A percentile compares a stretch with the other conserved stretches of the same genome.
These are phyloP conservation scores for Heteromyza rotundicornis DNA, from an alignment of 2,888 invertebrate genomes.

Conservation along the genomic window DNA sequence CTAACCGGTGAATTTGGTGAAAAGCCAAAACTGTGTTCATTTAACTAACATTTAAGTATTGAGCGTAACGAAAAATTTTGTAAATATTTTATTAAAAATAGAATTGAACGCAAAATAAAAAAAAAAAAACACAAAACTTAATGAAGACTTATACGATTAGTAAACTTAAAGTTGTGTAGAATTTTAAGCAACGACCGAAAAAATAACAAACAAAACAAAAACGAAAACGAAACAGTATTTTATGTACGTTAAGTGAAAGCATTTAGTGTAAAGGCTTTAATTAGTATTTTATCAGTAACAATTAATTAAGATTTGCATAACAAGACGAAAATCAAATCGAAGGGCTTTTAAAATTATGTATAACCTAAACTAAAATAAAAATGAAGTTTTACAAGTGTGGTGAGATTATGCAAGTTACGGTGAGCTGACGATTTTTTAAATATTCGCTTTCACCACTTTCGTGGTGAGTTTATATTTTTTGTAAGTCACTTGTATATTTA, in stretches of 20 bases:
- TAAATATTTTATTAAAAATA: conserved; percentile 5
- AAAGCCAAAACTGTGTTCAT: conserved; percentile 1
- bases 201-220: too few species aligned
- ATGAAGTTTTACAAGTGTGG: too few species aligned
- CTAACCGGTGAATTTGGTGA: background rate
- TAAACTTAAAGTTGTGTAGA: conserved; percentile 48
- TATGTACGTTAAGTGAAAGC: background rate
- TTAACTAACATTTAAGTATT: background rate
- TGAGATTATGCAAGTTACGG: too few species aligned
- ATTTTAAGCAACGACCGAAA: conserved; percentile 13
- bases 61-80: conserved; percentile 29
- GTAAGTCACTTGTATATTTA: too few species aligned
- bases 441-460: too few species aligned
- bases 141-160: conserved; percentile 1
- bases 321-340: too few species aligned
- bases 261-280: conserved; percentile 4
- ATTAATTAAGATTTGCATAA: background rate
- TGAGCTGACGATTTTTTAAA: too few species aligned
- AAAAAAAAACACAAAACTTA: conserved; percentile 16
- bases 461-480: too few species aligned
- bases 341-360: too few species aligned
- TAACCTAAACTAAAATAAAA: too few species aligned
- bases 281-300: conserved; percentile 1
- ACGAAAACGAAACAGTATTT: conserved; percentile 3
- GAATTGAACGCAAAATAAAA: conserved; percentile 12